Conservation (phyloP, 2,113 vertebrate genomes). For the Lycaon pictus region DNA sequence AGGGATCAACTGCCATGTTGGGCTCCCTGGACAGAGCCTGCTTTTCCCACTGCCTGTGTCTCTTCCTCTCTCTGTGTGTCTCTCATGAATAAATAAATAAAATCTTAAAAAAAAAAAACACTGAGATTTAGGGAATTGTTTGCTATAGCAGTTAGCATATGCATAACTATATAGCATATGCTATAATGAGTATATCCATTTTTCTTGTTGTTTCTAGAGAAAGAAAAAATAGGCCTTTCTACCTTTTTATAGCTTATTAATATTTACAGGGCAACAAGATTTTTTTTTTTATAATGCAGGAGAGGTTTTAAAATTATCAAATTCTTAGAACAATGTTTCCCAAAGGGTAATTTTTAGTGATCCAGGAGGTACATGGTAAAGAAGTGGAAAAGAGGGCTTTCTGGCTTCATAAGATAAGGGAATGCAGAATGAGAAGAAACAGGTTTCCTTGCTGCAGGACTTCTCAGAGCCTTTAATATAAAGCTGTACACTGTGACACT, state of each 20-base stretch:
- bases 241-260: neutral
- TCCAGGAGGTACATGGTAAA: neutral
- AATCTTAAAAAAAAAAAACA: too few relatives aligned
- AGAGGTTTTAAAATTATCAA: neutral
- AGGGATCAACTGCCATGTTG: too few relatives aligned
- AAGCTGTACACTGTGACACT: neutral
- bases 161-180: too few relatives aligned
- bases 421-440: neutral
- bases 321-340: neutral
- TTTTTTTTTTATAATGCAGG: neutral
- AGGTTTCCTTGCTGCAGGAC: neutral
- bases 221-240: neutral
- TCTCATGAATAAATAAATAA: too few relatives aligned
- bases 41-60: too few relatives aligned
- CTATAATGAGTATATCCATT: neutral
- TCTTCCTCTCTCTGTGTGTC: too few relatives aligned
- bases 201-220: neutral
- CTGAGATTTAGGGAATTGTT: neutral
- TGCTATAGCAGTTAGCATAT: neutral
- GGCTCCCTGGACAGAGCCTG: too few relatives aligned
- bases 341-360: neutral
- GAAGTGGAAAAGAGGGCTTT: neutral
- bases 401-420: neutral
- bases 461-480: conserved; percentile 42
- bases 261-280: neutral